Evolutionary conservation across 2,113 vertebrate genomes (phyloP).

Genomic region (Opisthocomus hoazin): DNA sequence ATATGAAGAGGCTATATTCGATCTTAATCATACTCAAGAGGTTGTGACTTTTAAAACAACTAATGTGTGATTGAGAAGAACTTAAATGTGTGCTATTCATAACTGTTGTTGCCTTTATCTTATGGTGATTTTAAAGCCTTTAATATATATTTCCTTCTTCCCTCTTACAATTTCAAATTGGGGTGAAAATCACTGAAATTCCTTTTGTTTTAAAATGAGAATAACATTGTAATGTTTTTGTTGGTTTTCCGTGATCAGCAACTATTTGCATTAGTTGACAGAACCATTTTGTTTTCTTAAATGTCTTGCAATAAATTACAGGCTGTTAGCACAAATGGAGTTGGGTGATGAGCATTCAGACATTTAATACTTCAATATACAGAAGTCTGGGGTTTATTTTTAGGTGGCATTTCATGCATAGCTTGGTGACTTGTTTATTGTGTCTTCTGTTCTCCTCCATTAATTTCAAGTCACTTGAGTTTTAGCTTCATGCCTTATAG

Average conservation of each 20-base stretch:
- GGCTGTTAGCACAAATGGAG: neutral
- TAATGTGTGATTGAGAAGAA: neutral
- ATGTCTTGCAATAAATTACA: neutral
- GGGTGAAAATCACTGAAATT: neutral
- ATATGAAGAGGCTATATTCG: neutral
- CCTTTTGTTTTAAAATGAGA: neutral
- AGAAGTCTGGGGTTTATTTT: neutral
- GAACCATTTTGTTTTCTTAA: neutral
- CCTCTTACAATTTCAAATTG: neutral
- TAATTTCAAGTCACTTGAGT: neutral
- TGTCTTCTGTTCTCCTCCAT: neutral
- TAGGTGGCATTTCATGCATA: neutral
- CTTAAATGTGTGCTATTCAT: neutral
- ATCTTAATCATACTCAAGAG: neutral
- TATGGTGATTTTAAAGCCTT: neutral
- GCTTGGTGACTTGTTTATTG: neutral
- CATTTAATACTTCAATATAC: neutral
- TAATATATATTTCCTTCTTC: neutral
- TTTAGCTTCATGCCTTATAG: neutral
- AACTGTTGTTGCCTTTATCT: neutral
- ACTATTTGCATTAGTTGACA: neutral
- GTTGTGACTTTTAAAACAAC: neutral
- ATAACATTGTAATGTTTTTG: neutral
- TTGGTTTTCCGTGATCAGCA: neutral
- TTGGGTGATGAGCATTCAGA: neutral